phyloP scores from a whole-genome alignment of 2,113 vertebrate genomes.

The Leucopsar rothschildi region DNA sequence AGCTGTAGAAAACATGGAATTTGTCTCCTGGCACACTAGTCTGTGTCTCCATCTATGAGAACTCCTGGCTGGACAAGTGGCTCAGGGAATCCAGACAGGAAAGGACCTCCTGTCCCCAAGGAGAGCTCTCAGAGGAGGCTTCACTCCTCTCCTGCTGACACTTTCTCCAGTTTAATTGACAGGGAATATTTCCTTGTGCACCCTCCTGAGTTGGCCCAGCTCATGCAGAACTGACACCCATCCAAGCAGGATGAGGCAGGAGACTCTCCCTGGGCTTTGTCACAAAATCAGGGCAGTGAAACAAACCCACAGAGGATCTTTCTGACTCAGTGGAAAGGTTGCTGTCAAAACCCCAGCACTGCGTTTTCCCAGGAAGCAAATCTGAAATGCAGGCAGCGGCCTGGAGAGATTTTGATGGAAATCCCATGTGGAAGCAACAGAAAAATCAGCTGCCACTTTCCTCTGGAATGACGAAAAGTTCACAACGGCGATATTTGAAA shows the following conservation, averaged over 20 bases:
- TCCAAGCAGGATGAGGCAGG: neutral
- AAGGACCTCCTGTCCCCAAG: neutral
- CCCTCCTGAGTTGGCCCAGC: neutral
- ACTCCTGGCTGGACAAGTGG: neutral
- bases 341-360: neutral
- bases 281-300: neutral
- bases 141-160: neutral
- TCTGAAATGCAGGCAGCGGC: neutral
- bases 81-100: neutral
- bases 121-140: neutral
- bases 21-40: neutral
- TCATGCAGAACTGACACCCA: conserved; percentile 27
- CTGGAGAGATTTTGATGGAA: neutral
- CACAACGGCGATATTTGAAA: rapidly evolving
- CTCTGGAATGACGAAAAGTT: neutral
- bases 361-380: neutral
- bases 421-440: neutral
- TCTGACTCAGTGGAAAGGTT: rapidly evolving
- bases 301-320: neutral
- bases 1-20: neutral
- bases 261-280: neutral
- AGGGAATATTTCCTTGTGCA: neutral
- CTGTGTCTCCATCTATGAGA: neutral
- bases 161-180: neutral
- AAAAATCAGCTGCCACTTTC: neutral